Conservation (phyloP, 1,140 invertebrate genomes). For the Andrena cerasifolii region DNA sequence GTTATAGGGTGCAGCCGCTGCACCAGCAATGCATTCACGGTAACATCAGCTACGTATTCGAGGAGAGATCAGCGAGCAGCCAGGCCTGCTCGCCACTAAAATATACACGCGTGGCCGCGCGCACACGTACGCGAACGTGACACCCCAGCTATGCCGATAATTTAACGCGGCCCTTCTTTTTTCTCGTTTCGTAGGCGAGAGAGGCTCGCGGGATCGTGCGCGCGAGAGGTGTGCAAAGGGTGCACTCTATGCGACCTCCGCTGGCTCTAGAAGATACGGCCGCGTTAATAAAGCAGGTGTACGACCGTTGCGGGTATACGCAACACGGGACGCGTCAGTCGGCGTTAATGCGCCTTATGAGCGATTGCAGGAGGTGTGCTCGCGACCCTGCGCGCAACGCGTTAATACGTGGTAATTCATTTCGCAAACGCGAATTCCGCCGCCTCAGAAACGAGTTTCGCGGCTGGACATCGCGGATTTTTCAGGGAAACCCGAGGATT, state of each 20-base stretch:
- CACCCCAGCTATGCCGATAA: slow-evolving; percentile 48
- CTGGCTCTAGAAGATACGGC: slow-evolving; percentile 44
- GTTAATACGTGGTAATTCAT: slow-evolving; percentile 60
- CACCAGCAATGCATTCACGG: slow-evolving; percentile 29
- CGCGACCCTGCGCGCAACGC: slow-evolving; percentile 25
- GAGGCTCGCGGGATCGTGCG: too few relatives aligned
- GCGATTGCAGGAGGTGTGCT: slow-evolving; percentile 48
- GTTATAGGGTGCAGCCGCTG: slow-evolving; percentile 33
- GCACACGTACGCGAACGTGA: too few relatives aligned
- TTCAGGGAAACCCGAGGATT: neutral
- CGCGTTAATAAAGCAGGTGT: slow-evolving; percentile 62
- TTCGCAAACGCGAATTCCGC: slow-evolving; percentile 53
- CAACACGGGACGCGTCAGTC: slow-evolving; percentile 13
- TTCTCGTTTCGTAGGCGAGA: too few relatives aligned
- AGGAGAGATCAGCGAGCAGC: slow-evolving; percentile 19
- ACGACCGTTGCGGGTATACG: slow-evolving; percentile 23
- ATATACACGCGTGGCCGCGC: slow-evolving; percentile 20
- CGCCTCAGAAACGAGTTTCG: slow-evolving; percentile 26
- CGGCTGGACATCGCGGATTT: neutral
- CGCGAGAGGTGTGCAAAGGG: neutral
- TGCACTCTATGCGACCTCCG: slow-evolving; percentile 25
- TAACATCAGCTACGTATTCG: slow-evolving; percentile 35
- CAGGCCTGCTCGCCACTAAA: slow-evolving; percentile 5
- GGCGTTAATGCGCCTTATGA: slow-evolving; percentile 59
- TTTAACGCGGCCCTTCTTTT: slow-evolving; percentile 39